Evolutionary conservation across 2,797 vertebrate genomes (phyloP), one percentile per base, ranked within the genome.

Genomic region (Tragelaphus oryx): DNA sequence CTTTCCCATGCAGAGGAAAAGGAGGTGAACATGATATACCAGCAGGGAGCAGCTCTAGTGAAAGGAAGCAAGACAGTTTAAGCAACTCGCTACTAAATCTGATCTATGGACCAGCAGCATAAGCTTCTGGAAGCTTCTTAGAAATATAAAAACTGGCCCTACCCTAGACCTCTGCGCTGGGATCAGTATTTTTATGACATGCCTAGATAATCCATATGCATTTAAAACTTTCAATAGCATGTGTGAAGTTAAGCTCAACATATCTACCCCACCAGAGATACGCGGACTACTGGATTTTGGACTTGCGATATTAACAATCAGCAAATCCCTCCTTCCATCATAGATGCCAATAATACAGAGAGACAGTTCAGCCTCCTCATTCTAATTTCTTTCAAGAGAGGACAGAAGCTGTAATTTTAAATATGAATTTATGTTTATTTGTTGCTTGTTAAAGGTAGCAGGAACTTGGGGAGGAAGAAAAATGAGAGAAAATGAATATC

Each of bases 361-460:
- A 86, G 46, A 82, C 1, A 26, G 16, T 30, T 28, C 18, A 96
- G 28, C 9, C 4, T 83, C 33, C 24, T 68, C 28, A 46, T 54
- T 94, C 71, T 57, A 6, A 68, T 46, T 75, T 48, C 57, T 92
- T 78, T 59, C 46, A 80, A 93, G 41, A 60, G 8, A 87, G 3
- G 59, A 41, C 5, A 79, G 28, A 89, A 87, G 50, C 62, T 44
- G 57, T 20, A 4, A 74, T 30, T 95, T 89, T 16, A 94, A 96
- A 71, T 62, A 76, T 48, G 28, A 82, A 8, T 68, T 54, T 71
- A 8, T 50, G 11, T 92, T 86, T 82, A 7, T 24, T 62, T 62
- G 65, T 46, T 95, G 50, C n/a, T 89, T 95, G 18, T 50, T 71
- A 97, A 94, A 91, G 48, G 17, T 28, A 91, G 5, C 28, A 91